Base-by-base conservation (phyloP, 2,888 invertebrate species). In the Ennomos quercinarius region DNA sequence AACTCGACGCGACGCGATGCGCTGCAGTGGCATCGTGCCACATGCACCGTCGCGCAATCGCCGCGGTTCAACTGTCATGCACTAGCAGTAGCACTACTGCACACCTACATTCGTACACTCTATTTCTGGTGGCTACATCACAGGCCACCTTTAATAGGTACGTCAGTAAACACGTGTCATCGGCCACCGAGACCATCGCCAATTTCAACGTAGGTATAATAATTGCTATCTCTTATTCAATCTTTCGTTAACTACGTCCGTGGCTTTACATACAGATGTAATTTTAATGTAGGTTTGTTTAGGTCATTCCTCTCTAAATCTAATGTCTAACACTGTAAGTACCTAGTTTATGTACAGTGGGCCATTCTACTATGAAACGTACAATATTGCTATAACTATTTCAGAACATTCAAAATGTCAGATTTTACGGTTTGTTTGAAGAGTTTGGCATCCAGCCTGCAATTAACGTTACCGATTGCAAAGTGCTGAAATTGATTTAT, bases 71-170 rank as follows among this genome's bases (percentile, higher is more conserved):
- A 85, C 87, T 87, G 86, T 75, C 77, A 66, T 67, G 74, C 72
- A 73, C 71, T 71, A 27, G 27, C 27, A 27, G 6, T 17, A 27
- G 27, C 27, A 66, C 70, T 70, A 71, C 66, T 67, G 69, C 68
- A 71, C 66, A 42, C 61, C 63, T 70, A 74, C 61, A 73, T 74
- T 68, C 70, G 39, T 67, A 62, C 61, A 11, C 49, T 72, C 83
- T 90, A 91, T 89, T 89, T 83, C 71, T 62, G 76, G 76, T 76
- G 70, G 72, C 80, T 79, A 84, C 89, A 87, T 87, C 87, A 87
- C 78, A 66, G 72, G 77, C 80, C 81, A 83, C 81, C 80, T 81
- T 79, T 77, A 68, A 64, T 73, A n/a, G n/a, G n/a, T n/a, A 75
- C 86, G 85, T 83, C 84, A 86, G 73, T 60, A 65, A 72, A 69